A percentile compares a stretch with the other conserved stretches of the same genome.
Evolutionary conservation across 2,797 vertebrate genomes (phyloP).

Genomic region (Odontamblyopus lacepedii): DNA sequence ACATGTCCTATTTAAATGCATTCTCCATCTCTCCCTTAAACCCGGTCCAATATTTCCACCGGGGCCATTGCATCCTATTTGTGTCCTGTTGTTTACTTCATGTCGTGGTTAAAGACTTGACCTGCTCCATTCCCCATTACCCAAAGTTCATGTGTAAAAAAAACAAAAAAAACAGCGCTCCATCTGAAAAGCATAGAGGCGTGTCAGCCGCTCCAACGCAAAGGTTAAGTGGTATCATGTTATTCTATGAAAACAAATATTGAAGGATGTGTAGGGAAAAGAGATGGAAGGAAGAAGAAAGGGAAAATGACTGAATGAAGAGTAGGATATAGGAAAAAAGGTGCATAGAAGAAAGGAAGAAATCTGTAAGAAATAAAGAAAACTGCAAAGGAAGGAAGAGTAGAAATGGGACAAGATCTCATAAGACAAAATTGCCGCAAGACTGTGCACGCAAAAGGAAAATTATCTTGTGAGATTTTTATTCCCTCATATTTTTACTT

Average conservation of each 20-base stretch:
- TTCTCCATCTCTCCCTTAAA: neutral
- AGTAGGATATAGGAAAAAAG: neutral
- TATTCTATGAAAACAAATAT: neutral
- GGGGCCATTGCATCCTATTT: neutral
- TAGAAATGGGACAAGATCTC: no score
- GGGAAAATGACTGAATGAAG: neutral
- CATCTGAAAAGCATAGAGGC: conserved; percentile 9
- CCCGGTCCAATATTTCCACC: neutral
- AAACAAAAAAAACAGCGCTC: neutral
- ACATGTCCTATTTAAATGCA: neutral
- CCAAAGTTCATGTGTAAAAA: neutral
- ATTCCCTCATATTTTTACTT: no score
- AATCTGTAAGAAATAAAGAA: neutral
- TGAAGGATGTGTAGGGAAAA: neutral
- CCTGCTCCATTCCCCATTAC: conserved; percentile 1
- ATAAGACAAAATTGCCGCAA: no score
- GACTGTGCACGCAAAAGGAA: no score
- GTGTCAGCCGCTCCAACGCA: neutral
- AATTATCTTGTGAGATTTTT: no score
- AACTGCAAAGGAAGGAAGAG: neutral
- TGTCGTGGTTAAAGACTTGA: conserved; percentile 7
- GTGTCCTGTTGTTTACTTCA: neutral
- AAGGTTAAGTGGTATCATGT: conserved; percentile 1
- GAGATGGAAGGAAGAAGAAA: neutral
- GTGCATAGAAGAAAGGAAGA: neutral